Evolutionary conservation across 2,113 vertebrate species (phyloP).

Genomic region (Marmota monax): DNA sequence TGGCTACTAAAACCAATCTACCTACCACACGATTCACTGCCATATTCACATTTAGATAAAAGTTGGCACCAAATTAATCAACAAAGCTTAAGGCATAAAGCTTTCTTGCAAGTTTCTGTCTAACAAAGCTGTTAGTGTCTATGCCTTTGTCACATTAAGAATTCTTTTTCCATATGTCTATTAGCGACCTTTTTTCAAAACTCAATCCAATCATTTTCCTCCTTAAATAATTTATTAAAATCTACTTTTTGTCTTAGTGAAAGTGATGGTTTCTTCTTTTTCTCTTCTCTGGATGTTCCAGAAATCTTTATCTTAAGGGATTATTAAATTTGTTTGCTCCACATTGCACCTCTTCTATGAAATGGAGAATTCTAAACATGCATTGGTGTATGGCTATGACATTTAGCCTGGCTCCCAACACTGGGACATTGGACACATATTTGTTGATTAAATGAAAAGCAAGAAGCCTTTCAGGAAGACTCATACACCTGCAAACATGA

Average conservation of each 20-base stretch:
- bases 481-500: background rate
- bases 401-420: background rate
- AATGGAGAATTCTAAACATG: background rate
- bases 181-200: background rate
- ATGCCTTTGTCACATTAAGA: background rate
- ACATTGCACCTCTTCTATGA: background rate
- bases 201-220: background rate
- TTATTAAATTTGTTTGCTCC: background rate
- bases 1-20: background rate
- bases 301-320: background rate
- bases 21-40: background rate
- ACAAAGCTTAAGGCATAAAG: background rate
- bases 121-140: background rate
- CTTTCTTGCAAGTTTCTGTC: background rate
- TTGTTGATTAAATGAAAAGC: background rate
- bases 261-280: background rate
- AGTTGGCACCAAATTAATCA: background rate
- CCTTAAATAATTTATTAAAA: background rate
- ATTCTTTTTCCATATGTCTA: background rate
- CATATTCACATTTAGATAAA: background rate
- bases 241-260: background rate
- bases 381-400: background rate
- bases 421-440: background rate
- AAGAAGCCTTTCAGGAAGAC: too few species aligned
- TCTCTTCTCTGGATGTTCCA: background rate